Evolutionary conservation across 2,797 vertebrate species (phyloP).

Genomic region (Chelon auratus): DNA sequence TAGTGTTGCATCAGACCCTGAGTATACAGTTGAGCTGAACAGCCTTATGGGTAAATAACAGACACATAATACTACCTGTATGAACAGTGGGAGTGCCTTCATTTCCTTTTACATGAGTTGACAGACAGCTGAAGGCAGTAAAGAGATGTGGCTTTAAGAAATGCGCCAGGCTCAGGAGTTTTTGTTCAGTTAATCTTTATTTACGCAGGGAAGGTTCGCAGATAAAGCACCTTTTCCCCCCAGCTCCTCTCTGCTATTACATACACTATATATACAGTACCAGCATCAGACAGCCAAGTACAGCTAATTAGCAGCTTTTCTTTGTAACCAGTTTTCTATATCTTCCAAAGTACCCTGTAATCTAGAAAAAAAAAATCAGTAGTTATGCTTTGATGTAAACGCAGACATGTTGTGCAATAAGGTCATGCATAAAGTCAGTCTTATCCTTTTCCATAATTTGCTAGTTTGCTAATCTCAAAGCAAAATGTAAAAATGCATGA

Average conservation of each 20-base stretch:
- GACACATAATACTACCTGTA: slow-evolving; percentile 28
- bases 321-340: background rate
- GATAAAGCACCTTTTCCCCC: background rate
- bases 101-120: slow-evolving; percentile 20
- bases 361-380: background rate
- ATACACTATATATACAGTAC: background rate
- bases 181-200: slow-evolving; percentile 47
- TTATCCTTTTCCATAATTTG: too few species aligned
- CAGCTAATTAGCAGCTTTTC: slow-evolving; percentile 2
- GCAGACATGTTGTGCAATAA: too few species aligned
- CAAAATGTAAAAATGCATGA: too few species aligned
- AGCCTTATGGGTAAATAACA: slow-evolving; percentile 27
- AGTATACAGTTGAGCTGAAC: slow-evolving; percentile 11
- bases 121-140: slow-evolving; percentile 23
- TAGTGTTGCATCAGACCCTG: slow-evolving; percentile 13
- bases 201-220: slow-evolving; percentile 17
- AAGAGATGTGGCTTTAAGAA: slow-evolving; percentile 21
- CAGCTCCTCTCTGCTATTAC: slow-evolving; percentile 21
- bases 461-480: too few species aligned
- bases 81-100: slow-evolving; percentile 46
- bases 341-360: background rate
- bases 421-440: too few species aligned
- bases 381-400: too few species aligned
- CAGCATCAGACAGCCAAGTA: background rate
- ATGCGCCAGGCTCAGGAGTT: background rate